Evolutionary conservation across 2,888 invertebrate species (phyloP), one percentile per base, ranked within the genome.

Genomic region (Xiphydria camelus): DNA sequence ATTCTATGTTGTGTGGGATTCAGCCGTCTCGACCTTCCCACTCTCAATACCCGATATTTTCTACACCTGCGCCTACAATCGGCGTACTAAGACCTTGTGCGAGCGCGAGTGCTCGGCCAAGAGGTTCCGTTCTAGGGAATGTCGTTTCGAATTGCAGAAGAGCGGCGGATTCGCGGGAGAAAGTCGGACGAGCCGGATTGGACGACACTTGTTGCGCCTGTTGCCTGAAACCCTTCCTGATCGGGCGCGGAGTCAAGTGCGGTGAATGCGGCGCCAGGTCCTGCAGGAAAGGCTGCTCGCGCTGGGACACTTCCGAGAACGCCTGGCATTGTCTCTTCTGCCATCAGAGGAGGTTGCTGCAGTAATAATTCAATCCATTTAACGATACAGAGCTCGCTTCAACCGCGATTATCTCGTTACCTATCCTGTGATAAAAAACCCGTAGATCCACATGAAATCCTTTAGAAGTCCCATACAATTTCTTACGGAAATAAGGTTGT

Each of bases 311-410:
- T 19, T 42, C 55, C 4, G 66, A 72, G 41, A 65, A 66, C 41
- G 53, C 62, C 40, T 66, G 66, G 65, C 63, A 55, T 42, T 73
- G 73, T 49, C 57, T 72, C n/a, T 71, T 74, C 55, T 73, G 73
- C 41, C 62, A 64, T 45, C 69, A 74, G 45, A 61, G 52, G 60
- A 73, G 70, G 73, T 74, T 47, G 44, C 45, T 49, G 19, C 38
- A 44, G 38, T 38, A 44, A 44, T 44, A 42, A n/a, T n/a, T n/a
- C n/a, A n/a, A n/a, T n/a, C n/a, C n/a, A n/a, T n/a, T n/a, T n/a
- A n/a, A n/a, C n/a, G n/a, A n/a, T n/a, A n/a, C n/a, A n/a, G n/a
- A n/a, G n/a, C n/a, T n/a, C n/a, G n/a, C n/a, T n/a, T n/a, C n/a
- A n/a, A n/a, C n/a, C n/a, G n/a, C n/a, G n/a, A n/a, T n/a, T n/a